Base-by-base conservation (phyloP, 92 coral and sea anemone species). In the Chrysogorgia sp. region DNA sequence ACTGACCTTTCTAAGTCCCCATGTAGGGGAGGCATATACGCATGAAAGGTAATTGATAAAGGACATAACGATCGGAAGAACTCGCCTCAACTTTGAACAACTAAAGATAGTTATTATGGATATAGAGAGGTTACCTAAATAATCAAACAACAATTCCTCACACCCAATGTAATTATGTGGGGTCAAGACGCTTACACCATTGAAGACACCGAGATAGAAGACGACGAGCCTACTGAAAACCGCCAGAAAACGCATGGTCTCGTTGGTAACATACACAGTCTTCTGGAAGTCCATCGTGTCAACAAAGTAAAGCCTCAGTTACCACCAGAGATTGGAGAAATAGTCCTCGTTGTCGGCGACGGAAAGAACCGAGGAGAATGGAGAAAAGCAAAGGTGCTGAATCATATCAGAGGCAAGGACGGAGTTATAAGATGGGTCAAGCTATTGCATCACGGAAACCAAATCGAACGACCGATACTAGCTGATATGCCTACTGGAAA, bases 1-100 rank as follows among this genome's bases (percentile, higher is more conserved):
- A 86, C 80, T n/a, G n/a, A n/a, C n/a, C 40, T 76, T 0, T 81
- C 92, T 7, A 85, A 63, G 35, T 89, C 83, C 26, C 90, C 89
- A 20, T 76, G 83, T 87, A 81, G 89, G 89, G 89, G 89, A 82
- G 85, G 88, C 40, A 56, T 84, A 40, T 84, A n/a, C n/a, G n/a
- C n/a, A 84, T 34, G 83, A 84, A 34, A 40, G 88, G 31, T n/a
- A n/a, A n/a, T 40, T 79, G 14, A 85, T 85, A 63, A 65, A 75
- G 35, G 85, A 85, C 58, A 30, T 80, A 4, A 85, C 80, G 79
- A 80, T 85, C 37, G 74, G 86, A 25, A 85, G 58, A 29, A 79
- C 81, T 50, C n/a, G n/a, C 63, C 82, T 80, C 17, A 81, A 26
- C 40, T 80, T 71, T 56, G 58, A 40, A n/a, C 81, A 79, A 52